phyloP scores from a whole-genome alignment of 2,113 vertebrate species.

The Gnathonemus longibarbis region DNA sequence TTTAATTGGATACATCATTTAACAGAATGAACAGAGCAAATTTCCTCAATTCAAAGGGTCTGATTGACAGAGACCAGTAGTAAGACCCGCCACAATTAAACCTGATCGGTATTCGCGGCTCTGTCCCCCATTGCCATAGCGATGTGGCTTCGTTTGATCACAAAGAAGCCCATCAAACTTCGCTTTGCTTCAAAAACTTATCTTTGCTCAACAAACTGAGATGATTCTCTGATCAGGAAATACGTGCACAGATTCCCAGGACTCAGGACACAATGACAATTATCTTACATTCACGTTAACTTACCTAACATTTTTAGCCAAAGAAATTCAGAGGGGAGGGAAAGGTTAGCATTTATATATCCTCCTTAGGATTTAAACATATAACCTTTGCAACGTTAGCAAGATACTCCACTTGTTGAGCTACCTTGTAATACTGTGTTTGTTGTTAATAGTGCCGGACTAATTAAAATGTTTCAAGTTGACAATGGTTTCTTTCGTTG shows the following conservation, averaged over 20 bases:
- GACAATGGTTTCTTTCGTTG: conserved; percentile 50
- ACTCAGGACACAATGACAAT: not conserved
- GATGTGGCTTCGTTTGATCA: conserved; percentile 86
- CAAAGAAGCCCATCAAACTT: conserved; percentile 79
- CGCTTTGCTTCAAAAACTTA: conserved; percentile 87
- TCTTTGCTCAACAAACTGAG: conserved; percentile 35
- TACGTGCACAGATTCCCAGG: not conserved
- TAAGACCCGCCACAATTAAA: conserved; percentile 98
- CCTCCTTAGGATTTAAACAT: not conserved
- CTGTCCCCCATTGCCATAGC: conserved; percentile 89
- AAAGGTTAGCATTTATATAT: not conserved
- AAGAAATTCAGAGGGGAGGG: not conserved
- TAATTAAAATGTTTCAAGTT: conserved; percentile 71
- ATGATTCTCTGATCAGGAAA: conserved; percentile 50
- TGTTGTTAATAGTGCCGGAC: conserved; percentile 53
- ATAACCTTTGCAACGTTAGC: not conserved
- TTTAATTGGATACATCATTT: conserved; percentile 99
- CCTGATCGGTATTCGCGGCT: conserved; percentile 94
- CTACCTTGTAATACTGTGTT: conserved; percentile 48
- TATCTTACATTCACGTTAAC: not conserved
- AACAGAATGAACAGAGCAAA: conserved; percentile 99
- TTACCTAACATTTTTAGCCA: not conserved
- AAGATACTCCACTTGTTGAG: conserved; percentile 33
- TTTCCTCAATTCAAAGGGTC: conserved; percentile 99
- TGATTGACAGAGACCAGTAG: conserved; percentile 99